These are phyloP conservation scores for Apocrypta bakeri DNA, from an alignment of 1,140 invertebrate species.

Conservation along the genomic window DNA sequence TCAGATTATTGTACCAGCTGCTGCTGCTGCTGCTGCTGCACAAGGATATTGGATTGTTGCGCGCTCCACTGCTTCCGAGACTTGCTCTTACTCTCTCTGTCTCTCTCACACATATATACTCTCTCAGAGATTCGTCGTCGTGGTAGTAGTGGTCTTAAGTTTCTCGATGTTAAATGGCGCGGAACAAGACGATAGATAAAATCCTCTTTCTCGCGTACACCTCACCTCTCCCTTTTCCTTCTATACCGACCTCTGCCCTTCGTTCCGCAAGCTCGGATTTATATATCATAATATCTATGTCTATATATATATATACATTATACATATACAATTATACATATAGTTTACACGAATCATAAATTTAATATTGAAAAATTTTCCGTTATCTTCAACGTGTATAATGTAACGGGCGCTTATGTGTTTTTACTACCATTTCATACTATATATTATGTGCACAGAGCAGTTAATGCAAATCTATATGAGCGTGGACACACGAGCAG, in stretches of 20 bases:
- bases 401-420: too few species aligned
- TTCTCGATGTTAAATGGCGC: constrained; percentile 36
- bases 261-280: too few species aligned
- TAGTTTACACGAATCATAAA: too few species aligned
- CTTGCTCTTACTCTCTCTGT: not conserved
- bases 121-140: not conserved
- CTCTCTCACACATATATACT: too few species aligned
- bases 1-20: constrained; percentile 23
- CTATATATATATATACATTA: too few species aligned
- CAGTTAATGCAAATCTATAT: too few species aligned
- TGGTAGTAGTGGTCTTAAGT: not conserved
- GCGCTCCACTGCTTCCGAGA: constrained; percentile 12
- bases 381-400: not conserved
- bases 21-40: not conserved
- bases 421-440: too few species aligned
- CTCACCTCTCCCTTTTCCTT: not conserved
- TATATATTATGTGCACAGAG: too few species aligned
- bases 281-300: too few species aligned
- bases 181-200: constrained; percentile 31
- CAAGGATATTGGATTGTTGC: constrained; percentile 39
- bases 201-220: not conserved
- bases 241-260: too few species aligned
- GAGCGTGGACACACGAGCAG: too few species aligned
- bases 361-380: not conserved
- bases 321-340: too few species aligned